Percentiles rank a stretch among this genome's conserved stretches.
phyloP scores from a whole-genome alignment of 2,888 invertebrate species.

The Endomychus coccineus region DNA sequence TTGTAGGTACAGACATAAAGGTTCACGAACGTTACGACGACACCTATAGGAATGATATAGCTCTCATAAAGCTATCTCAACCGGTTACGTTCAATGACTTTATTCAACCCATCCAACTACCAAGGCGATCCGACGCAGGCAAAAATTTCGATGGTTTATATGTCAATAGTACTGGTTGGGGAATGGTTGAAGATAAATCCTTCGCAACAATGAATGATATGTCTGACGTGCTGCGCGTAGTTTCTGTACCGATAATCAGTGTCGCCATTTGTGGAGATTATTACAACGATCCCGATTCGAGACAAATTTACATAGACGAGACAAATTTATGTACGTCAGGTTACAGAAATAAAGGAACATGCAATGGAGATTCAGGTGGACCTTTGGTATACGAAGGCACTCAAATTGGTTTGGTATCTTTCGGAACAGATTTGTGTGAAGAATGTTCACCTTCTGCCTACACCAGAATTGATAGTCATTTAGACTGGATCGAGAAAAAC shows the following conservation, averaged over 20 bases:
- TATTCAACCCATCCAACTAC: constrained; percentile 22
- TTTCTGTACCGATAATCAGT: constrained; percentile 22
- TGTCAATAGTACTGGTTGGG: constrained; percentile 27
- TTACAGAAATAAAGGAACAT: constrained; percentile 26
- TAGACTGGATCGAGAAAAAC: constrained; percentile 27
- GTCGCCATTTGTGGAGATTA: constrained; percentile 22
- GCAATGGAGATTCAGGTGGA: constrained; percentile 28
- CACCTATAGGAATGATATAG: constrained; percentile 24
- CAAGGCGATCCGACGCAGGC: constrained; percentile 20
- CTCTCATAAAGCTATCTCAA: constrained; percentile 23
- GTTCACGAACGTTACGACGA: constrained; percentile 24
- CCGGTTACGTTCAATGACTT: constrained; percentile 19
- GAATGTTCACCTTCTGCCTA: constrained; percentile 26
- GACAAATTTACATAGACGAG: constrained; percentile 19
- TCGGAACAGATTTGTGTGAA: constrained; percentile 25
- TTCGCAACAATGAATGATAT: constrained; percentile 22
- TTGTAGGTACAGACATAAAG: constrained; percentile 17
- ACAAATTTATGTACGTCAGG: constrained; percentile 28
- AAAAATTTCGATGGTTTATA: constrained; percentile 15
- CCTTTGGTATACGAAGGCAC: constrained; percentile 22
- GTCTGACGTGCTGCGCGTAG: constrained; percentile 21
- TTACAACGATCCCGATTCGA: constrained; percentile 21
- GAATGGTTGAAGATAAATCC: constrained; percentile 22
- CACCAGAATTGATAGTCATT: constrained; percentile 22
- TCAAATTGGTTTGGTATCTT: constrained; percentile 26